Evolutionary conservation across 2,797 vertebrate species (phyloP), one percentile per base, ranked within the genome.

Genomic region (Paguma larvata): DNA sequence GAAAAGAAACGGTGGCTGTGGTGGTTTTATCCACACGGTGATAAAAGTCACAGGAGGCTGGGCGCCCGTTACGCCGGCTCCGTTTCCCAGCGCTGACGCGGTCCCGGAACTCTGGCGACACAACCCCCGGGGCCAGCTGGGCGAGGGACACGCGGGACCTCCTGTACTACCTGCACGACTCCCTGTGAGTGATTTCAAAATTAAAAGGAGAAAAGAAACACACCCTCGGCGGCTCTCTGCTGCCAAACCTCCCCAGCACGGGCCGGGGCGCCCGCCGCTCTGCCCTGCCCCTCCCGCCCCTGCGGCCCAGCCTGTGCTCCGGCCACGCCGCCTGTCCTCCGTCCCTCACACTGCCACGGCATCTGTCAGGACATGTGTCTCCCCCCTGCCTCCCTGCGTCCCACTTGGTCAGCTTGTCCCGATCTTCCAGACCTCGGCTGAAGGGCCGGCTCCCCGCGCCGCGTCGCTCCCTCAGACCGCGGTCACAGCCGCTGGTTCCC

Each of bases 301-400:
- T 27, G 16, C 1, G 16, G 65, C 16, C 65, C 77, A 19, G 1
- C 0, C 41, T 13, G 2, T 38, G 9, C 68, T 16, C 15, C 1
- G 1, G 32, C 46, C 27, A 4, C 46, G 16, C 25, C 4, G 59
- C 48, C 73, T 16, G 34, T n/a, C 32, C 8, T 38, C 51, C 0
- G 38, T 51, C 6, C 44, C 34, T 25, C 27, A 23, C 5, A 8
- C 8, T 30, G 15, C n/a, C 34, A 23, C 0, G 8, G 78, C 2
- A 1, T 30, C 67, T 51, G 56, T 51, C 7, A 23, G 48, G 18
- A 68, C 15, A 2, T 0, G 1, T 38, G 16, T 14, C 0, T 23
- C 65, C 53, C n/a, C 41, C 59, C 63, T 18, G 19, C 23, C 27
- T 48, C 16, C 18, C 14, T 0, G 7, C 18, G 44, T 46, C 16